Evolutionary conservation across 30 jellyfish, hydroid and myxozoan species (phyloP).

Genomic region (Catostylus mosaicus): DNA sequence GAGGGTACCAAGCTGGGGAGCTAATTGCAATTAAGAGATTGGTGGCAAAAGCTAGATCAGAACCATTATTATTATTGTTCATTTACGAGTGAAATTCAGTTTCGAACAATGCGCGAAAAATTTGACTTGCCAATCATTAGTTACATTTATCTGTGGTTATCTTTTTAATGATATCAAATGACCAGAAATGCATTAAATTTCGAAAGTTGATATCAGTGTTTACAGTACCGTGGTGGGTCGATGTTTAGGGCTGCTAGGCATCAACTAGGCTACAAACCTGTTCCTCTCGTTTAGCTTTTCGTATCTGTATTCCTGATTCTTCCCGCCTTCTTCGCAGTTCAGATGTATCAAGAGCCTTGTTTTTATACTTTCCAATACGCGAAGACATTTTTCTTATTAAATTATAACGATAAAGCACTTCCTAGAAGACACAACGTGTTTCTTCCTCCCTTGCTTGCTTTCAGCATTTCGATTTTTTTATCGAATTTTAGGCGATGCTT

Average conservation of each 20-base stretch:
- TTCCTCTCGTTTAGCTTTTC: conserved; percentile 95
- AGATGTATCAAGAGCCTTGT: conserved; percentile 85
- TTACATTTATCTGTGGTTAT: too few species aligned
- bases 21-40: too few species aligned
- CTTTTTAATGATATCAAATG: too few species aligned
- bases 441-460: conserved; percentile 54
- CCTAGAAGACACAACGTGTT: conserved; percentile 33
- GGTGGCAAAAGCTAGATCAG: too few species aligned
- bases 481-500: conserved; percentile 35
- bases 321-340: conserved; percentile 94
- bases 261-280: conserved; percentile 65
- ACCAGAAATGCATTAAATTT: too few species aligned
- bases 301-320: conserved; percentile 87
- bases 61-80: too few species aligned
- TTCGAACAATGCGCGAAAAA: too few species aligned
- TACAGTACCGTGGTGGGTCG: too few species aligned
- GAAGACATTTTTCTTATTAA: conserved; percentile 62
- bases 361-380: conserved; percentile 77
- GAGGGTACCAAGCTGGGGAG: too few species aligned
- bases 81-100: too few species aligned
- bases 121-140: too few species aligned
- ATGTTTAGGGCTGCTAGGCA: neutral
- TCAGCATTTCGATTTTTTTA: conserved; percentile 57
- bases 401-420: neutral
- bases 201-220: too few species aligned